Conservation (phyloP, 1,140 invertebrate species). For the Drosophila prosaltans region DNA sequence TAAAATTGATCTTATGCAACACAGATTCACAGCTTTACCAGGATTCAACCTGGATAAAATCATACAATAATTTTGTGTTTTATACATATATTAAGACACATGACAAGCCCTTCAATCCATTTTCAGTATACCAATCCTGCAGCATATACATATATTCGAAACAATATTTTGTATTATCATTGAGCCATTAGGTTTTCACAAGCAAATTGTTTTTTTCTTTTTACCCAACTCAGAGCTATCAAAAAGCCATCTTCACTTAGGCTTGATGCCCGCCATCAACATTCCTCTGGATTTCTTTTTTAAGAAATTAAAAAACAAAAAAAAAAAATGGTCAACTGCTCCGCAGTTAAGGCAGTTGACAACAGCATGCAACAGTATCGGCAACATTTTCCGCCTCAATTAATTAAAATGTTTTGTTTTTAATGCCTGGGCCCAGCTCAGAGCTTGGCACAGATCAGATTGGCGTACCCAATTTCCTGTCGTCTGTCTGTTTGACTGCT, state of each 20-base stretch:
- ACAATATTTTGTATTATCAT: constrained; percentile 30
- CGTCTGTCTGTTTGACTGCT: not conserved
- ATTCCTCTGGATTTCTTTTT: not conserved
- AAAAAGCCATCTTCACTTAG: constrained; percentile 44
- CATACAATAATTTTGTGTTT: no score
- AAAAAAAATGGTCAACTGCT: constrained; percentile 26
- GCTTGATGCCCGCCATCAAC: constrained; percentile 30
- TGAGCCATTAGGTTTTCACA: constrained; percentile 47
- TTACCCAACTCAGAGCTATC: constrained; percentile 14
- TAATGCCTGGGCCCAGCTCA: constrained; percentile 32
- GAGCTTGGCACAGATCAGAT: not conserved
- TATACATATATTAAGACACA: not conserved
- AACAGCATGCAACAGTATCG: constrained; percentile 38
- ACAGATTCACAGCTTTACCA: no score
- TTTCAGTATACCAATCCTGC: not conserved
- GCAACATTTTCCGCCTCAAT: constrained; percentile 68
- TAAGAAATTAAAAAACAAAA: not conserved
- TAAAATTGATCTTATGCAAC: no score
- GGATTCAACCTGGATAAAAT: no score
- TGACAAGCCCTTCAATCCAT: not conserved
- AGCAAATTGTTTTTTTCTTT: constrained; percentile 40
- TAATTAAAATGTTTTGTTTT: constrained; percentile 79
- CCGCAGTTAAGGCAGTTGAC: constrained; percentile 38
- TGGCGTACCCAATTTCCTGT: constrained; percentile 17
- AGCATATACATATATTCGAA: not conserved